Conservation (phyloP, 1,140 invertebrate genomes). For the Aricia agestis region DNA sequence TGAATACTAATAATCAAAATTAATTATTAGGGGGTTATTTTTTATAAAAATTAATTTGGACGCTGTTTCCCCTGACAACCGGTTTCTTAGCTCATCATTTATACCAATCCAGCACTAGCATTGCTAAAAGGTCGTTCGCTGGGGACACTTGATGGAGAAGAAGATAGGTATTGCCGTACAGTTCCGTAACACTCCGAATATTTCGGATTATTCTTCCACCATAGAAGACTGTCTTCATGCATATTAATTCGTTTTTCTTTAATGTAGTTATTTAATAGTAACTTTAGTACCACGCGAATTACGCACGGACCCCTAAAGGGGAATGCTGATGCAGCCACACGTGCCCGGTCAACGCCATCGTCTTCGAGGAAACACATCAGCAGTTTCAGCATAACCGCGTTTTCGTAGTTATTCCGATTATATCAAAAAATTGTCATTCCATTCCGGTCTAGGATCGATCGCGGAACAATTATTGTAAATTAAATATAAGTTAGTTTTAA, state of each 20-base stretch:
- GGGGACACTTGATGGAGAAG: slow-evolving; percentile 14
- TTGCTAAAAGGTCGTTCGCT: slow-evolving; percentile 6
- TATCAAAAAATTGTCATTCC: no score
- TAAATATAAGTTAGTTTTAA: no score
- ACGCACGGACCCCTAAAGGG: no score
- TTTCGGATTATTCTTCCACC: slow-evolving; percentile 19
- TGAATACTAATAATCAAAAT: slow-evolving; percentile 14
- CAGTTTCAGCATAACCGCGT: no score
- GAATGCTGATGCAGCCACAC: no score
- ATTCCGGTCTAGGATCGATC: no score
- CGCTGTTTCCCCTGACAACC: slow-evolving; percentile 2
- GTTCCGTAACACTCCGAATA: slow-evolving; percentile 16
- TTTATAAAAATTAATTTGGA: slow-evolving; percentile 19
- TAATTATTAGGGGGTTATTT: slow-evolving; percentile 7
- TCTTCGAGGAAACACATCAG: no score
- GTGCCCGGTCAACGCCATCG: no score
- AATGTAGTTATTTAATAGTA: slow-evolving; percentile 17
- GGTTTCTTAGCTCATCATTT: slow-evolving; percentile 11
- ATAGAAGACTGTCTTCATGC: slow-evolving; percentile 18
- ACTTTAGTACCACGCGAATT: slow-evolving; percentile 19
- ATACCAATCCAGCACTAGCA: slow-evolving; percentile 16
- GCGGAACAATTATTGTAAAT: no score
- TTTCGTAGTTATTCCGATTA: no score
- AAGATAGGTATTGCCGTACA: slow-evolving; percentile 8
- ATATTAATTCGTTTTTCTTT: slow-evolving; percentile 18